phyloP scores from a whole-genome alignment of 2,797 vertebrate genomes.

The Sarcoramphus papa region DNA sequence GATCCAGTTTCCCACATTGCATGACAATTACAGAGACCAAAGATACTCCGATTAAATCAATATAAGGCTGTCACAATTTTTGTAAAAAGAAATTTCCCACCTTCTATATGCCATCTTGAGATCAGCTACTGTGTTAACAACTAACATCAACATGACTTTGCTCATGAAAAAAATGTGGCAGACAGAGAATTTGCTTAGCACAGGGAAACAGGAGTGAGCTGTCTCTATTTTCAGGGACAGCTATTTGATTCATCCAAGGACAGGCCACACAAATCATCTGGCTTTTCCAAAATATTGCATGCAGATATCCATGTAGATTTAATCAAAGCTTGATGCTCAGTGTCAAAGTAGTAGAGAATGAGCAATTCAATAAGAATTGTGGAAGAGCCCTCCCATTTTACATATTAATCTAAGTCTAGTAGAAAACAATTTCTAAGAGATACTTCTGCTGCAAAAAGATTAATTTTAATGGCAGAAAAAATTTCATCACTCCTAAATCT shows the following conservation, averaged over 20 bases:
- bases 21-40: neutral
- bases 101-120: conserved; percentile 15
- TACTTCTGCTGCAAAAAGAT: neutral
- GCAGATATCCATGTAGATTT: neutral
- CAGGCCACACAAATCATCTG: neutral
- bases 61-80: neutral
- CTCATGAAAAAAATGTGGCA: conserved; percentile 11
- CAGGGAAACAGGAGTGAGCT: neutral
- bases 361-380: neutral
- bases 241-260: conserved; percentile 2
- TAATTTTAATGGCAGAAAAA: neutral
- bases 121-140: conserved; percentile 11
- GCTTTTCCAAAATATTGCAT: neutral
- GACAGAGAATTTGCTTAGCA: conserved; percentile 13
- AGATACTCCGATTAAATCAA: neutral
- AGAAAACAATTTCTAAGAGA: neutral
- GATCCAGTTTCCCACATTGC: neutral
- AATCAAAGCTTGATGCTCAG: neutral
- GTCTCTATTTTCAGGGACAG: neutral
- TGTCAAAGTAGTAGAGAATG: neutral
- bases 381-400: neutral
- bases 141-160: conserved; percentile 8
- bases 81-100: conserved; percentile 21
- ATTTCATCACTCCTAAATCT: neutral
- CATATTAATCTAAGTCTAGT: neutral